Conservation (phyloP, 2,888 invertebrate species). For the Sinelater perroti region DNA sequence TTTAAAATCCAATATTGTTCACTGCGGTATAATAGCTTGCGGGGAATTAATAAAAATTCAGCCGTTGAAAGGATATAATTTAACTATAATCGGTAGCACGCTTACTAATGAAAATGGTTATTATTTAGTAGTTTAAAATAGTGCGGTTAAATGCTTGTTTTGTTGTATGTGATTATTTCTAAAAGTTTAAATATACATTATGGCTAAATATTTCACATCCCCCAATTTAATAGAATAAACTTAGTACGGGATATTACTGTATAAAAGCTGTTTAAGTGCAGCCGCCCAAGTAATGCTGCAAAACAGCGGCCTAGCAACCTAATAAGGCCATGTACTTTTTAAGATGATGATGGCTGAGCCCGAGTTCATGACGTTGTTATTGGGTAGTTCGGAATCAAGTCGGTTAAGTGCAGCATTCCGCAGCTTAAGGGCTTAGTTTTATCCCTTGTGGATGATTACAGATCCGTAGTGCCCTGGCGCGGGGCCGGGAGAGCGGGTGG, state of each 20-base stretch:
- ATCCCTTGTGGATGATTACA: conserved; percentile 28
- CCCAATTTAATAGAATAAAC: too few relatives aligned
- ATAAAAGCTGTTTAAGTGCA: too few relatives aligned
- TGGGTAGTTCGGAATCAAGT: conserved; percentile 22
- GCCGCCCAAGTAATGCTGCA: too few relatives aligned
- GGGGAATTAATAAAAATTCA: neutral
- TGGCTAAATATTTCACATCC: too few relatives aligned
- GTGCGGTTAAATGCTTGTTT: too few relatives aligned
- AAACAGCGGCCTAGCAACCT: neutral
- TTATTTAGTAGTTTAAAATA: too few relatives aligned
- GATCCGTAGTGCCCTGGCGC: conserved; percentile 11
- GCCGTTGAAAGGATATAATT: neutral
- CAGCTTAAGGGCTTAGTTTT: conserved; percentile 28
- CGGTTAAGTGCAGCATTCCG: conserved; percentile 22
- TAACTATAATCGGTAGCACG: too few relatives aligned
- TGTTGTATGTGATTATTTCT: too few relatives aligned
- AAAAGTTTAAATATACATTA: too few relatives aligned
- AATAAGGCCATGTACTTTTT: conserved; percentile 15
- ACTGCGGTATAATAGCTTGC: neutral
- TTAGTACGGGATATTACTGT: too few relatives aligned
- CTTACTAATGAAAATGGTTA: too few relatives aligned
- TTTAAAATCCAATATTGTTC: neutral
- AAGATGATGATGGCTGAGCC: conserved; percentile 20
- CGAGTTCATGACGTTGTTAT: conserved; percentile 27
- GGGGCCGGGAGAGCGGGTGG: neutral